These are phyloP conservation scores for Archegozetes longisetosus DNA, from an alignment of 1,140 invertebrate genomes.

Conservation along the genomic window DNA sequence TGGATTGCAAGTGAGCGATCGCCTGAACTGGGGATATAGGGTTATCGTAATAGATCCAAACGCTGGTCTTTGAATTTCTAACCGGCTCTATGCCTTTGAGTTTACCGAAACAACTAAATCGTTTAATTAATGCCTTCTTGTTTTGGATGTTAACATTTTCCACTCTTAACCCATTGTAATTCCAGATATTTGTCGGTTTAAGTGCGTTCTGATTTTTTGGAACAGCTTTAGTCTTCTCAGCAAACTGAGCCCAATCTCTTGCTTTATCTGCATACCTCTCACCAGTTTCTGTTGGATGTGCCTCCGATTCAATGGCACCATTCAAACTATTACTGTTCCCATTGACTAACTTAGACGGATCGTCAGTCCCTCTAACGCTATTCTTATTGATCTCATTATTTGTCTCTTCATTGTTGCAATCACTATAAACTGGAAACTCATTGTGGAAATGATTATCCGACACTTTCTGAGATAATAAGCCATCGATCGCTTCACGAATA, in stretches of 20 bases:
- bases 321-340: background rate
- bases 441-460: no score
- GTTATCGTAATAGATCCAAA: constrained; percentile 17
- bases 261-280: background rate
- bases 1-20: constrained; percentile 9
- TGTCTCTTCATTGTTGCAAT: background rate
- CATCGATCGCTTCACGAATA: background rate
- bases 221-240: background rate
- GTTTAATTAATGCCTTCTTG: background rate
- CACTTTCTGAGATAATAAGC: background rate
- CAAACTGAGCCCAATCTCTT: background rate
- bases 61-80: background rate
- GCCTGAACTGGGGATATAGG: constrained; percentile 15
- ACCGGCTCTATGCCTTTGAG: constrained; percentile 10
- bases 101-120: constrained; percentile 13
- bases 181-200: constrained; percentile 17
- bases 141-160: constrained; percentile 1
- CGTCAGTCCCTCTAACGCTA: no score
- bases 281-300: background rate
- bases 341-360: background rate
- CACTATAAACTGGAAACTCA: background rate
- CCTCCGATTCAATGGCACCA: background rate
- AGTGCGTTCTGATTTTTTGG: background rate
- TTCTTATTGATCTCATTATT: background rate
- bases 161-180: constrained; percentile 15